Base-by-base conservation (phyloP, 2,888 invertebrate species). In the Pteria penguin region DNA sequence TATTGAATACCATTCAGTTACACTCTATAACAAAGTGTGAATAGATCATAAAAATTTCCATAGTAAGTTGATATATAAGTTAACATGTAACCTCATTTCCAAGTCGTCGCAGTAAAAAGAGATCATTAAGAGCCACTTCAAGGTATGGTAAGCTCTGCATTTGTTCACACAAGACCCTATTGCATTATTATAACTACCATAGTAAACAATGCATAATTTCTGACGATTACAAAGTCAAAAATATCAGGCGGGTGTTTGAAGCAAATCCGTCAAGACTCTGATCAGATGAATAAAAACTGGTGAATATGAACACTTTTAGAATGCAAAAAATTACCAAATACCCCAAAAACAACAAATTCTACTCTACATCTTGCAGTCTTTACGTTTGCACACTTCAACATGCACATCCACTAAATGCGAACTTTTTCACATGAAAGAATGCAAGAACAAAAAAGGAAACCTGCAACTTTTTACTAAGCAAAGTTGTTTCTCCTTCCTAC, bases 1-100 rank as follows among this genome's bases (percentile, higher is more conserved):
- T 88, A 88, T 88, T 88, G 84, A 88, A 87, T 87, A 86, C 87
- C 86, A 86, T 84, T 86, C 85, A 87, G 85, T 77, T 87, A 86
- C 87, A 86, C 86, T 82, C 83, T 45, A 79, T 83, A 87, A 85
- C 84, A 86, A 84, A 86, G 83, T 85, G 82, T 84, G 83, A 83
- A 81, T 78, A 78, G 81, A 83, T 79, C 78, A 83, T 81, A 83
- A 83, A 80, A 81, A 75, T 72, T 75, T 68, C 55, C 68, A 68
- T 58, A 57, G 68, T 68, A 68, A 54, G 65, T 72, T 55, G 63
- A 72, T 73, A 73, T n/a, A n/a, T 73, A 73, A 70, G 70, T 73
- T 73, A 73, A 73, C 73, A 73, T 67, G 60, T 61, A 73, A 73
- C 58, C 73, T n/a, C 54, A 27, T 45, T 8, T 45, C 45, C 45